Base-by-base conservation (phyloP, 2,797 vertebrate species). In the Lagodon rhomboides region DNA sequence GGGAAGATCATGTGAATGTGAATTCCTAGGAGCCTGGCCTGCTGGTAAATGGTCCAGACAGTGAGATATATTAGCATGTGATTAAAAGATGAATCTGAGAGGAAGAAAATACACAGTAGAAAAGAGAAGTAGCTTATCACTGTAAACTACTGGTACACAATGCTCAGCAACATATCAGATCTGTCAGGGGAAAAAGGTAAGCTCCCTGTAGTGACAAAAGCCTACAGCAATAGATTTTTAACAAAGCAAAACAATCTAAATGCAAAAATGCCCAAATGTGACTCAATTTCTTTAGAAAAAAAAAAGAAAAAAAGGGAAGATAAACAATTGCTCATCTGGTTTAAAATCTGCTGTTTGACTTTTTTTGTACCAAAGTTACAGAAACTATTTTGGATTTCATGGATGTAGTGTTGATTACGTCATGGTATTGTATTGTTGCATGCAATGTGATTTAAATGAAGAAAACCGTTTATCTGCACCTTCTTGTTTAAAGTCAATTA, bases 261-360 rank as follows among this genome's bases (percentile, higher is more conserved):
- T 23, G 34, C 18, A 30, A 17, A 30, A 55, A 27, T 23, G 11
- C 25, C 51, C 25, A 2, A n/a, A 12, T n/a, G 17, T 61, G 23
- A 54, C 46, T 51, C 2, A 1, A 18, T 70, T 59, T 18, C 3
- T 50, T 46, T 53, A 34, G 30, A 34, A 34, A 34, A 4, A 58
- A 3, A 47, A 12, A 27, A 44, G 13, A 2, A 12, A 34, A 58
- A 34, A 56, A 12, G 27, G 16, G 5, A 46, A 46, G 46, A 49
- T 12, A 63, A 50, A 50, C 4, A n/a, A 16, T 50, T 12, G 12
- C 12, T 50, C 47, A 16, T 30, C n/a, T 41, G 30, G 9, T 38
- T 66, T 66, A 16, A 53, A 66, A 54, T 44, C 23, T 54, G 65
- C n/a, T 44, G 23, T 34, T 64, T 47, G 50, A 17, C 50, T 55